Conservation (phyloP, 2,113 vertebrate species). For the Podarcis muralis region DNA sequence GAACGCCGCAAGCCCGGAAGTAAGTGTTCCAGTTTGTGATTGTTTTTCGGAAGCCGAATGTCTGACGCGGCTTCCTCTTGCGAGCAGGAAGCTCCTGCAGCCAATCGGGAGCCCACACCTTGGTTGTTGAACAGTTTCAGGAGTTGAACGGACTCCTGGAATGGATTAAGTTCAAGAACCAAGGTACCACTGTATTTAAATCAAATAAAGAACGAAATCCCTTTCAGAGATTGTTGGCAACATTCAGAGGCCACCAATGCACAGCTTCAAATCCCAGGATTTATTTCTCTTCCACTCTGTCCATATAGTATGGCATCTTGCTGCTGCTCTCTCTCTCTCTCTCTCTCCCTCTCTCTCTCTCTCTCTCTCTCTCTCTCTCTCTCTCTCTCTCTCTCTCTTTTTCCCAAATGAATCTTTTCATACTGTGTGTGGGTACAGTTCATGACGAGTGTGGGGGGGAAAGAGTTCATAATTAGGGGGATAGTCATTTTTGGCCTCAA, state of each 20-base stretch:
- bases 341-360: neutral
- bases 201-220: neutral
- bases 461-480: conserved; percentile 75
- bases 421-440: conserved; percentile 14
- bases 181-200: no score
- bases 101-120: no score
- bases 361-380: neutral
- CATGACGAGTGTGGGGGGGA: neutral
- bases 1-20: no score
- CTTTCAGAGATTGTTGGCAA: conserved; percentile 52
- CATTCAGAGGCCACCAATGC: conserved; percentile 53
- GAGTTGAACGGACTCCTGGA: no score
- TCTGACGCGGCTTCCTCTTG: no score
- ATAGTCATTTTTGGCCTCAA: conserved; percentile 71
- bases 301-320: conserved; percentile 42
- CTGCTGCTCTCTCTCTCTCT: neutral
- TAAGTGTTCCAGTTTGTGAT: no score
- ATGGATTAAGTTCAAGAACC: no score
- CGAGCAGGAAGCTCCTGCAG: no score
- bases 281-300: conserved; percentile 66
- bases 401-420: conserved; percentile 49
- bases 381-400: conserved; percentile 18
- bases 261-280: conserved; percentile 53
- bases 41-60: no score
- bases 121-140: no score